Evolutionary conservation across 2,797 vertebrate genomes (phyloP), one percentile per base, ranked within the genome.

Genomic region (Eidolon dupreanum): DNA sequence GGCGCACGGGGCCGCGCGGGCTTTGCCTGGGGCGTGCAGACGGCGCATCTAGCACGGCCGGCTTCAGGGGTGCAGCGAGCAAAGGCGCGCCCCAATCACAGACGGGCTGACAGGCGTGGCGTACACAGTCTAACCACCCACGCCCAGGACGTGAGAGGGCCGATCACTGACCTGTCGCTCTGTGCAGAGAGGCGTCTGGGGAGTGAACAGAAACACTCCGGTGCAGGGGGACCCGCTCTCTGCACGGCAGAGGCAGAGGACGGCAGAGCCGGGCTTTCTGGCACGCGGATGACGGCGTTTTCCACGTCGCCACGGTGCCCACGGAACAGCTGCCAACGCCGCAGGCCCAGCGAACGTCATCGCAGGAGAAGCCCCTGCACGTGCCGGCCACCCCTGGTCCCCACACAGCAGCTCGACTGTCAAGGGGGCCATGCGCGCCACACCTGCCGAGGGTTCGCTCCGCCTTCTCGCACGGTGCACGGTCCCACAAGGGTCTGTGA

Each of bases 301-400:
- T 38, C 68, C 59, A 57, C 33, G 22, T 0, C 71, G 63, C 43
- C 8, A 2, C 4, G 12, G 26, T 22, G 26, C 24, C 10, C 7
- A 2, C 0, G 15, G 51, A 2, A 33, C 17, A 28, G 57, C 28
- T 1, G 33, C 36, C 7, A 8, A 24, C 17, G 38, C 12, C 0
- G 0, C 5, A 43, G 51, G 61, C 55, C 24, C 3, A 24, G 66
- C 33, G 49, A 5, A 11, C 0, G 6, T 8, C 46, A 31, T 20
- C 4, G 7, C 33, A 3, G 71, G 43, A 51, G 77, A 26, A 0
- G 31, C 24, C 53, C 10, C 0, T 0, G 2, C 15, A 20, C 9
- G 11, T 3, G n/a, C 10, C 3, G 28, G 17, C 57, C 3, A 11
- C 38, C 43, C 7, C 33, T 4, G 8, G 70, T 41, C 73, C 31